These are phyloP conservation scores for Amphiprion clarkii DNA, from an alignment of 2,797 vertebrate genomes.

Conservation along the genomic window DNA sequence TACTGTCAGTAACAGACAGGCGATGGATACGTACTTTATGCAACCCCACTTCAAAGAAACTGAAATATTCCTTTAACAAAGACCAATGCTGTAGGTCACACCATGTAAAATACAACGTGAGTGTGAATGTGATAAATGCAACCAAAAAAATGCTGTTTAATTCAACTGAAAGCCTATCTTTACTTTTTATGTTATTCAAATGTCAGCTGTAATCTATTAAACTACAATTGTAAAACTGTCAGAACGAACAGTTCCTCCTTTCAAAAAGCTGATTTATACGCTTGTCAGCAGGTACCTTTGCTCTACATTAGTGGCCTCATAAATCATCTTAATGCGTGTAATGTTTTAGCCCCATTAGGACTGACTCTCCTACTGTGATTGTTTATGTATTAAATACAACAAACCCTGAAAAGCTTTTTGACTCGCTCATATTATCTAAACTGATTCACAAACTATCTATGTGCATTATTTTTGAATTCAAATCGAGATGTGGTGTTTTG, in stretches of 20 bases:
- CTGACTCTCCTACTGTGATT: not conserved
- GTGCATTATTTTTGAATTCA: not conserved
- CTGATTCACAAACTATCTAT: not conserved
- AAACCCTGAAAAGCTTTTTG: not conserved
- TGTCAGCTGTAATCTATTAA: not conserved
- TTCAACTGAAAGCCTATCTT: not conserved
- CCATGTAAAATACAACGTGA: not conserved
- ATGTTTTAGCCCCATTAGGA: not conserved
- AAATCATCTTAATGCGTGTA: slow-evolving; percentile 2
- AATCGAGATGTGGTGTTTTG: slow-evolving; percentile 20
- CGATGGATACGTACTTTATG: no score
- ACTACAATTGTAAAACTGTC: not conserved
- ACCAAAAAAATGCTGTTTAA: not conserved
- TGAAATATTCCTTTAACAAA: no score
- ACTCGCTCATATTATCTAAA: not conserved
- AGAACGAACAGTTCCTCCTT: not conserved
- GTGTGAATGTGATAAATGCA: not conserved
- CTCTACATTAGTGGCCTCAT: not conserved
- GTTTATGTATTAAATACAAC: not conserved
- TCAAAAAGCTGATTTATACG: not conserved
- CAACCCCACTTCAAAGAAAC: no score
- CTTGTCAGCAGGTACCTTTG: not conserved
- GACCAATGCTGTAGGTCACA: not conserved
- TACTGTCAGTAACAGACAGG: no score
- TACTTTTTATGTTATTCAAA: not conserved